Evolutionary conservation across 2,888 invertebrate species (phyloP), one percentile per base, ranked within the genome.

Genomic region (Drosophila barbarae): DNA sequence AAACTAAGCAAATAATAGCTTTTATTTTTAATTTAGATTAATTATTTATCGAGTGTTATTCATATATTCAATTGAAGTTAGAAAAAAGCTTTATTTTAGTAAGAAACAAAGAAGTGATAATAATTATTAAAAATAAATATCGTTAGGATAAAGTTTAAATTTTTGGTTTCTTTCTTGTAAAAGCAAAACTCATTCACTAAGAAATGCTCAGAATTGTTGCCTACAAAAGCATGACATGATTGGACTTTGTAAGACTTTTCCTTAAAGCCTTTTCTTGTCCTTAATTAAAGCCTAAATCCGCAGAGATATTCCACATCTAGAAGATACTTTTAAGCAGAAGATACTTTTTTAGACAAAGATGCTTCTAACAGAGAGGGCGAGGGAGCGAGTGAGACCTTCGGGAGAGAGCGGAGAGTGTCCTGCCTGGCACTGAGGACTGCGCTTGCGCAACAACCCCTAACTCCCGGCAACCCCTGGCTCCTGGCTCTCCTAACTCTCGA

Each of bases 371-470:
- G 30, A 35, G 15, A 46, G 38, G 30, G 13, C 46, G 26, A 21
- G 28, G 15, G 28, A 35, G 2, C 23, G 15, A 46, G 28, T n/a
- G 26, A 35, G 10, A 26, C 44, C 54, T 39, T 9, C 9, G 46
- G 32, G 44, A 42, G 50, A 42, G 50, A 13, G 39, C 49, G 51
- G 21, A 47, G 61, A 35, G 53, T 15, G 39, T 35, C 32, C 59
- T 56, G 41, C 26, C 21, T 39, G 38, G 18, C 38, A 12, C 36
- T 32, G 10, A 39, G 44, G 69, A 63, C 69, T 77, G 77, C 79
- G 74, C 71, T 79, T 83, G 83, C 80, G 84, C 66, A 81, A 85
- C 85, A 64, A 77, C 83, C 79, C 82, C 53, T 83, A 74, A 50
- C 57, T 15, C 39, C 42, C 15, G 44, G 28, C 12, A 49, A 36